Percentiles rank a stretch among this genome's conserved stretches.
These are phyloP conservation scores for Luscinia luscinia DNA, from an alignment of 2,797 vertebrate species.

Conservation along the genomic window DNA sequence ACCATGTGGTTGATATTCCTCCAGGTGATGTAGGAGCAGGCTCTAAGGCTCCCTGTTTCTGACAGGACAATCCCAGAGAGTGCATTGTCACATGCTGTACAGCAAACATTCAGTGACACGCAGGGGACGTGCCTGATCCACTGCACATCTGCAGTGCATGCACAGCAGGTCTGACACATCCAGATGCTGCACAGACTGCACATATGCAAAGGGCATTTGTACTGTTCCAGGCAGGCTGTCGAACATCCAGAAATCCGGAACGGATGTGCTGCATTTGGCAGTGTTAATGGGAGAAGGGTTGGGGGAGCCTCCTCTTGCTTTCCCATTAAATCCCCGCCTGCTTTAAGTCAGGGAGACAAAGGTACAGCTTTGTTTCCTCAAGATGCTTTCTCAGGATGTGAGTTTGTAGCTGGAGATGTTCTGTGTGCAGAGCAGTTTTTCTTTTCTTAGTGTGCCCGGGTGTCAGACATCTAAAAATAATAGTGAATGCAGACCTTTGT, in stretches of 20 bases:
- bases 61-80: background rate
- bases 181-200: conserved; percentile 57
- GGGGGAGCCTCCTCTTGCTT: background rate
- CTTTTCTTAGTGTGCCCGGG: background rate
- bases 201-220: conserved; percentile 32
- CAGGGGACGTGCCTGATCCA: background rate
- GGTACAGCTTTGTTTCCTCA: conserved; percentile 24
- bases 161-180: conserved; percentile 1
- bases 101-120: background rate
- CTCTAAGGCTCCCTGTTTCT: background rate
- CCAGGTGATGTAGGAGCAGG: background rate
- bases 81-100: background rate
- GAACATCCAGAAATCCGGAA: background rate
- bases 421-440: background rate
- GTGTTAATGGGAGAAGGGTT: conserved; percentile 12
- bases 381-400: background rate
- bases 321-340: conserved; percentile 31
- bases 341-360: conserved; percentile 15
- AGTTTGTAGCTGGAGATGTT: conserved; percentile 8
- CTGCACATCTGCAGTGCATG: background rate
- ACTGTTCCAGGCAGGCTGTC: background rate
- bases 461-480: conserved; percentile 13
- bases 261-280: background rate
- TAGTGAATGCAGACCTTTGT: background rate
- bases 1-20: background rate